Conservation (phyloP, 2,888 invertebrate genomes). For the Anoplius nigerrimus region DNA sequence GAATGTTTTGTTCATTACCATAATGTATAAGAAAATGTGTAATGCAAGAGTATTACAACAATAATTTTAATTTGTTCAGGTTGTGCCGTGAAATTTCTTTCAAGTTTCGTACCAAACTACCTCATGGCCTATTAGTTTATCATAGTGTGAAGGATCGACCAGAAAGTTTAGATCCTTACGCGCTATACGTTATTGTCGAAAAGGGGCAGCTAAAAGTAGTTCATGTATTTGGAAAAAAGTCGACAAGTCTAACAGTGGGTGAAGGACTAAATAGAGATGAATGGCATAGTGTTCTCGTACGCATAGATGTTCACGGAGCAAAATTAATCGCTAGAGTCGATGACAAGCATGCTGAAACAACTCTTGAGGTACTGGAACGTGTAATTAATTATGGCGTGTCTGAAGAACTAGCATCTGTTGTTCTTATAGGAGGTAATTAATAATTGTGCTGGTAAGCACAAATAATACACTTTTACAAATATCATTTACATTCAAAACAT, state of each 20-base stretch:
- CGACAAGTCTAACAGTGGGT: conserved; percentile 90
- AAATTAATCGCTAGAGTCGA: conserved; percentile 91
- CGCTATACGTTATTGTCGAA: conserved; percentile 92
- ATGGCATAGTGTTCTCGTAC: conserved; percentile 92
- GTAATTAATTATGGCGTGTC: conserved; percentile 91
- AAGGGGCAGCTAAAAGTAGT: conserved; percentile 94
- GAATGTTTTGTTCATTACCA: too few relatives aligned
- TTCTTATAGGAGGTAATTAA: conserved; percentile 88
- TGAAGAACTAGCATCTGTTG: conserved; percentile 90
- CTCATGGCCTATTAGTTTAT: conserved; percentile 91
- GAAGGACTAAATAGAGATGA: conserved; percentile 91
- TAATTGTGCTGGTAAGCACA: neutral
- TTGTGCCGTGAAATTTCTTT: conserved; percentile 92
- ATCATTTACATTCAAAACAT: neutral
- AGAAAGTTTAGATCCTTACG: conserved; percentile 90
- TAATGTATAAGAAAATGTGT: too few relatives aligned
- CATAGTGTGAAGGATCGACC: conserved; percentile 92
- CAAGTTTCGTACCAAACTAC: conserved; percentile 90
- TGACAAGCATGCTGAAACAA: conserved; percentile 87
- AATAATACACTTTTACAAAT: neutral
- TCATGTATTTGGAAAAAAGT: conserved; percentile 92
- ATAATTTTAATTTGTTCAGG: conserved; percentile 74
- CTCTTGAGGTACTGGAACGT: conserved; percentile 88
- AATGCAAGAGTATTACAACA: neutral
- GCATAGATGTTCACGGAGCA: conserved; percentile 91